Percentiles rank a stretch among this genome's conserved stretches.
Evolutionary conservation across 2,113 vertebrate species (phyloP).

Genomic region (Zapus hudsonius): DNA sequence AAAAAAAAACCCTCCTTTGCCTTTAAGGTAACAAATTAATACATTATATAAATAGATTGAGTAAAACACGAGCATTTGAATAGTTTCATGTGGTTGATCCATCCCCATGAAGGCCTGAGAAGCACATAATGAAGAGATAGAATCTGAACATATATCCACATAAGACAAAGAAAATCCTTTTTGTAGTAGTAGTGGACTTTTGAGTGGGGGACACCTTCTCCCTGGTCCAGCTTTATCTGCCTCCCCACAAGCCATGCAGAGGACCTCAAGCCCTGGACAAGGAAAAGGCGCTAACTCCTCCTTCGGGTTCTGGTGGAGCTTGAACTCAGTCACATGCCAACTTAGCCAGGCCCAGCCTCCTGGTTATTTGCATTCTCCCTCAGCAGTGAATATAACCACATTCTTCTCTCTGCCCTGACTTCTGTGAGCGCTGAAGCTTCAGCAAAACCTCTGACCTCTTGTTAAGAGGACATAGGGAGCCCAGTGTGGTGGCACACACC

Average conservation of each 20-base stretch:
- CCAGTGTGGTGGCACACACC: too few relatives aligned
- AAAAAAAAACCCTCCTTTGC: neutral
- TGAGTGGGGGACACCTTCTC: neutral
- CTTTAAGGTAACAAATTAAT: neutral
- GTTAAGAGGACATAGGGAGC: too few relatives aligned
- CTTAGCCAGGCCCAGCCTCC: too few relatives aligned
- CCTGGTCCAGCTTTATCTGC: too few relatives aligned
- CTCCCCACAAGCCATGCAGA: too few relatives aligned
- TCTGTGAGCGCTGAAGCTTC: accelerated
- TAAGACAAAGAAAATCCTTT: neutral
- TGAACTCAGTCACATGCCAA: too few relatives aligned
- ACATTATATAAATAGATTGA: neutral
- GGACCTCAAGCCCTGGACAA: neutral
- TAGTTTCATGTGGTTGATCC: neutral
- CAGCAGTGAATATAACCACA: neutral
- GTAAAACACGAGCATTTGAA: neutral
- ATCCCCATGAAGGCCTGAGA: accelerated
- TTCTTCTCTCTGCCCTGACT: neutral
- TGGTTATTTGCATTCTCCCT: too few relatives aligned
- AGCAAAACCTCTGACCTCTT: neutral
- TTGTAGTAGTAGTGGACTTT: neutral
- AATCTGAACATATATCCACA: neutral
- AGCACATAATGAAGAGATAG: neutral
- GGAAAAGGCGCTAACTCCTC: neutral
- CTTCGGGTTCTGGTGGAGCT: too few relatives aligned